These are phyloP conservation scores for Mus minutoides DNA, from an alignment of 2,797 vertebrate genomes.

Conservation along the genomic window DNA sequence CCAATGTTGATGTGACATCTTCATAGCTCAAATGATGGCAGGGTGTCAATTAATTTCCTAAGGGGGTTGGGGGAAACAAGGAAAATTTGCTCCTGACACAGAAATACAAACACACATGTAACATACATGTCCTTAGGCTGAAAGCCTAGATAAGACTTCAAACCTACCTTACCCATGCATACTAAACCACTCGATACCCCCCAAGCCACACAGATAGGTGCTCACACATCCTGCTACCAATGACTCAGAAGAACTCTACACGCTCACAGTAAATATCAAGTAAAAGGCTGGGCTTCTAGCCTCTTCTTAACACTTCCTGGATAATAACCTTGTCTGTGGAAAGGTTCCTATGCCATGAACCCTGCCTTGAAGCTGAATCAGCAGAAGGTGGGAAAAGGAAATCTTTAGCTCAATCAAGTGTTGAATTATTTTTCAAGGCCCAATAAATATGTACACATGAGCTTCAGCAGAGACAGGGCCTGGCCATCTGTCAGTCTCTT, in stretches of 20 bases:
- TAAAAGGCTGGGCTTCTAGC: conserved; percentile 21
- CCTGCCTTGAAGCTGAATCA: conserved; percentile 42
- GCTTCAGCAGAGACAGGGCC: conserved; percentile 29
- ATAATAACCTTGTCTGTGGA: neutral
- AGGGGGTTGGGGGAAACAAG: neutral
- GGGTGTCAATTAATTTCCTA: neutral
- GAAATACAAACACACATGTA: neutral
- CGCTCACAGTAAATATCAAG: conserved; percentile 58
- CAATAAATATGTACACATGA: neutral
- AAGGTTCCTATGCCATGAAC: neutral
- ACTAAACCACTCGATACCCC: conserved; percentile 8
- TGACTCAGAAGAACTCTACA: conserved; percentile 62
- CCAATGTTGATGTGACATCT: conserved; percentile 5
- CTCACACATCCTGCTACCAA: conserved; percentile 56
- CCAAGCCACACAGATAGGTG: conserved; percentile 47
- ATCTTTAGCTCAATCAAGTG: conserved; percentile 49
- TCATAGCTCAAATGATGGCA: conserved; percentile 8
- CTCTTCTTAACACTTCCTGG: conserved; percentile 41
- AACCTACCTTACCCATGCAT: neutral
- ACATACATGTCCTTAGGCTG: neutral
- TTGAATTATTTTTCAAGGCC: conserved; percentile 56
- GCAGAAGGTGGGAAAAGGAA: conserved; percentile 8
- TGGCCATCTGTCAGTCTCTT: neutral
- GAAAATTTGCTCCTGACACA: conserved; percentile 1
- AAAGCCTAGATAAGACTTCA: conserved; percentile 48